Conservation (phyloP, 1,140 invertebrate species). For the Melipona quadrifasciata region DNA sequence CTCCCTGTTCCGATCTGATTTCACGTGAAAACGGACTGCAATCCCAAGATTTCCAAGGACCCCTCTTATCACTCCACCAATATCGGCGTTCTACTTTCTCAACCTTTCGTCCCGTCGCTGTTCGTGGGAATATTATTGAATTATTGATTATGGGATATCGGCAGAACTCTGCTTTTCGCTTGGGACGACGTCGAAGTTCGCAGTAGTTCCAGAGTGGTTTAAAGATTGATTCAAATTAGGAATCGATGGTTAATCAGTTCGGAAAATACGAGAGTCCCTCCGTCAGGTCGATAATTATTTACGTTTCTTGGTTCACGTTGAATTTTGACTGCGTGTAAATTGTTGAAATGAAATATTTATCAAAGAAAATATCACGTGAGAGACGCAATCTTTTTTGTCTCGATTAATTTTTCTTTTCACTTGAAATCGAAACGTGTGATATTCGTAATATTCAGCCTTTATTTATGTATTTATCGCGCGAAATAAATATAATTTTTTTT, state of each 20-base stretch:
- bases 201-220: not conserved
- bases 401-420: too few relatives aligned
- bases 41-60: conserved; percentile 16
- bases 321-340: not conserved
- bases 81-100: conserved; percentile 7
- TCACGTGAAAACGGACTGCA: conserved; percentile 14
- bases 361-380: not conserved
- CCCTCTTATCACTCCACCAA: not conserved
- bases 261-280: not conserved
- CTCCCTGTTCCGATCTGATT: conserved; percentile 3
- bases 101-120: not conserved
- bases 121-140: not conserved
- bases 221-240: not conserved
- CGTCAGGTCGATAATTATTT: not conserved
- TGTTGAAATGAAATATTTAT: not conserved
- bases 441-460: too few relatives aligned
- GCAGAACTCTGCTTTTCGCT: not conserved
- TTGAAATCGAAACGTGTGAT: too few relatives aligned
- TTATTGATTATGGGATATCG: not conserved
- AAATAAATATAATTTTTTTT: too few relatives aligned
- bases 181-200: not conserved
- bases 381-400: too few relatives aligned
- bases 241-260: not conserved
- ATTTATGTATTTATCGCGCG: too few relatives aligned
- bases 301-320: not conserved